Percentiles rank a stretch among this genome's conserved stretches.
These are phyloP conservation scores for Porites lutea DNA, from an alignment of 64 coral and sea anemone genomes.

Conservation along the genomic window DNA sequence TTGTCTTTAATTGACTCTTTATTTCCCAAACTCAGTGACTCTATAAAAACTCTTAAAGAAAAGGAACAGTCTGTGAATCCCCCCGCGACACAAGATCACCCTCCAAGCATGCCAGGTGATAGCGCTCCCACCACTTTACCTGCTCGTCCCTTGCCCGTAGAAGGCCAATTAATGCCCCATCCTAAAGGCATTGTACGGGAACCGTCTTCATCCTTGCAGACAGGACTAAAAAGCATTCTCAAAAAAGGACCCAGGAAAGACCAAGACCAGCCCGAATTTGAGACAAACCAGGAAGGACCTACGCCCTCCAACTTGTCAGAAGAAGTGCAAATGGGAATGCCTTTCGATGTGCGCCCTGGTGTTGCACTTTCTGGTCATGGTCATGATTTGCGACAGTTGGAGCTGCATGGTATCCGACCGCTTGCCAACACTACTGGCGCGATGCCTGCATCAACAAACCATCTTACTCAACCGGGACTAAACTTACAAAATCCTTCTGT, in stretches of 20 bases:
- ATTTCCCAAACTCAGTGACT: slow-evolving; percentile 93
- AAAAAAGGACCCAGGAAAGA: neutral
- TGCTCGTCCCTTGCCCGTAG: neutral
- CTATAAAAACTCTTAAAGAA: slow-evolving; percentile 84
- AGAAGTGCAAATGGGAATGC: neutral
- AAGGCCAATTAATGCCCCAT: neutral
- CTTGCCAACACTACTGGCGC: neutral
- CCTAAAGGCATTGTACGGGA: neutral
- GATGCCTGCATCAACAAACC: neutral
- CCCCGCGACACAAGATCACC: neutral
- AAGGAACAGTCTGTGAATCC: slow-evolving; percentile 55
- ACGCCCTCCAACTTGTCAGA: neutral
- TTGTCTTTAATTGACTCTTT: slow-evolving; percentile 89
- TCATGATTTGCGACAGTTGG: neutral
- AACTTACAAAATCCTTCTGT: neutral
- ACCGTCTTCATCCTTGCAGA: neutral
- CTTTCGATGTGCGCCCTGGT: neutral
- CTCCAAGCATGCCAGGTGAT: neutral
- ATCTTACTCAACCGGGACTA: neutral
- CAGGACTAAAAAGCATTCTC: neutral
- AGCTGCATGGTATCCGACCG: neutral
- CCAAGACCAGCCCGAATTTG: neutral
- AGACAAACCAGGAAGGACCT: neutral
- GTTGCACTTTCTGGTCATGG: neutral
- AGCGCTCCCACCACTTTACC: neutral